These are phyloP conservation scores for Prenolepis imparis DNA, from an alignment of 2,888 invertebrate genomes.

Conservation along the genomic window DNA sequence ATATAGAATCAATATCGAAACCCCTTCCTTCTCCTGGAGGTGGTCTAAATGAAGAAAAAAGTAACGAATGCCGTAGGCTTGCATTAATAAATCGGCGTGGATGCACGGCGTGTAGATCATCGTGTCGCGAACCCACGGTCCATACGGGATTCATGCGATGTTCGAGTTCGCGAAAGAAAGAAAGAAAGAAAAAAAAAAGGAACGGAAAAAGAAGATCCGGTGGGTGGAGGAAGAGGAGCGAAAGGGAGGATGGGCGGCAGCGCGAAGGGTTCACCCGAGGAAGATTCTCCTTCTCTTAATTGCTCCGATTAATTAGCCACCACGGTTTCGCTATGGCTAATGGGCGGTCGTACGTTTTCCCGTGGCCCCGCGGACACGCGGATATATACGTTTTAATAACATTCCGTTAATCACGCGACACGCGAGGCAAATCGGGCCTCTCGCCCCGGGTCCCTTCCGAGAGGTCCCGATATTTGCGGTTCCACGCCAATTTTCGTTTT, in stretches of 20 bases:
- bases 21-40: slow-evolving; percentile 53
- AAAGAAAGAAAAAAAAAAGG: neutral
- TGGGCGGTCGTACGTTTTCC: slow-evolving; percentile 81
- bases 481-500: slow-evolving; percentile 52
- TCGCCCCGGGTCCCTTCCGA: slow-evolving; percentile 4
- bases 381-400: slow-evolving; percentile 78
- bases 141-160: slow-evolving; percentile 67
- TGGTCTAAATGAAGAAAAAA: slow-evolving; percentile 60
- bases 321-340: slow-evolving; percentile 81
- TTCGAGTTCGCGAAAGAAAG: slow-evolving; percentile 50
- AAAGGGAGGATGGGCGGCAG: slow-evolving; percentile 29
- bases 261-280: slow-evolving; percentile 33
- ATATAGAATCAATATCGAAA: slow-evolving; percentile 53
- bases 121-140: slow-evolving; percentile 77
- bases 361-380: slow-evolving; percentile 70
- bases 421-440: slow-evolving; percentile 72
- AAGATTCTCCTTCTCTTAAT: slow-evolving; percentile 78
- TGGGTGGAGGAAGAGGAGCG: slow-evolving; percentile 48
- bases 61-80: slow-evolving; percentile 69
- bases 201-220: neutral
- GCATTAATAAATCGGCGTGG: slow-evolving; percentile 80
- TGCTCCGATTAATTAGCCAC: slow-evolving; percentile 85
- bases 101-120: slow-evolving; percentile 80
- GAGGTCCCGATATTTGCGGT: slow-evolving; percentile 32
- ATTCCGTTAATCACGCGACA: slow-evolving; percentile 77